These are phyloP conservation scores for Galeopsomyia nigrocyanea DNA, from an alignment of 2,888 invertebrate genomes.

Conservation along the genomic window DNA sequence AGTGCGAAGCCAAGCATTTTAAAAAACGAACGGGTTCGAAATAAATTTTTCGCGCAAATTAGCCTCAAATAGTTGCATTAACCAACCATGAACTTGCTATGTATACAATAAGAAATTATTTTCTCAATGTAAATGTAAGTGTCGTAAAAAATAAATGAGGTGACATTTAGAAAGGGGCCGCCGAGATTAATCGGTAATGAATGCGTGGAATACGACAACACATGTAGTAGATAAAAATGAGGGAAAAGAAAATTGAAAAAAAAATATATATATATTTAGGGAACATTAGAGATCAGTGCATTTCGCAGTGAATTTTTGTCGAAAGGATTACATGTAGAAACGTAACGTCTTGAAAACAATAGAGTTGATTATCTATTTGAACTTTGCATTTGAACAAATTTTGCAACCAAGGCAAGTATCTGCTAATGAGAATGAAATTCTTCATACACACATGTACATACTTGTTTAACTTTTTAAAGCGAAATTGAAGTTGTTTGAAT, in stretches of 20 bases:
- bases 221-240: constrained; percentile 57
- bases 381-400: constrained; percentile 44
- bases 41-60: constrained; percentile 54
- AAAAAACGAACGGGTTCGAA: neutral
- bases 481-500: neutral
- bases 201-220: constrained; percentile 41
- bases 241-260: constrained; percentile 48
- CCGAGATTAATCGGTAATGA: constrained; percentile 27
- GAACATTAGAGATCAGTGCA: constrained; percentile 54
- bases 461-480: constrained; percentile 23
- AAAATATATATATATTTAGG: constrained; percentile 54
- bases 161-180: constrained; percentile 10
- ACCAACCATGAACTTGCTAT: constrained; percentile 59
- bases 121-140: constrained; percentile 67
- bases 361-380: constrained; percentile 34
- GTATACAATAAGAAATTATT: constrained; percentile 63
- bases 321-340: constrained; percentile 55
- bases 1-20: neutral
- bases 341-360: constrained; percentile 47
- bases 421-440: constrained; percentile 32
- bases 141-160: constrained; percentile 56
- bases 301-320: constrained; percentile 49
- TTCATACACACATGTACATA: constrained; percentile 22
- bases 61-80: constrained; percentile 54
- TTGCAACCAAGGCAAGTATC: constrained; percentile 46